phyloP scores from a whole-genome alignment of 2,113 vertebrate genomes.

The Ia io region DNA sequence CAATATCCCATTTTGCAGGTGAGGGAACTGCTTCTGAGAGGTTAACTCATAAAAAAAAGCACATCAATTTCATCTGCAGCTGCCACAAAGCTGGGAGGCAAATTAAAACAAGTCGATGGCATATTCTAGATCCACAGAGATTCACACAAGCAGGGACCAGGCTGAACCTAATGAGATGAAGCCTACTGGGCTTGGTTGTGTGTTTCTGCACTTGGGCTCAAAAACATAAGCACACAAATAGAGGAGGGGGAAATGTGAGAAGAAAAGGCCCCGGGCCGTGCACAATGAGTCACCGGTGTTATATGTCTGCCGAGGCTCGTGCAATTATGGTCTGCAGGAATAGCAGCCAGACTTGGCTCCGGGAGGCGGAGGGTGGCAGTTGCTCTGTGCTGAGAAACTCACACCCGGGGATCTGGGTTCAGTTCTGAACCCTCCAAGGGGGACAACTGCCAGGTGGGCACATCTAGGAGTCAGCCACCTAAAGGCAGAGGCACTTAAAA shows the following conservation, averaged over 20 bases:
- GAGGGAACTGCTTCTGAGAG: neutral
- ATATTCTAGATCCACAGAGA: neutral
- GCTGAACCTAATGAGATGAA: neutral
- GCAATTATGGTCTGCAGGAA: neutral
- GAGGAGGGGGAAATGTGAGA: neutral
- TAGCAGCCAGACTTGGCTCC: neutral
- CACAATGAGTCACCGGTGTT: neutral
- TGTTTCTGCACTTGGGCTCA: neutral
- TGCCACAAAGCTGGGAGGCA: neutral
- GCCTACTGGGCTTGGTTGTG: neutral
- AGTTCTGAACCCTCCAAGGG: neutral
- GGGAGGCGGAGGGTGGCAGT: accelerated
- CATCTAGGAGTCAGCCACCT: neutral
- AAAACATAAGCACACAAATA: neutral
- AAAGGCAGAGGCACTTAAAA: neutral
- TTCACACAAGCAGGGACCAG: neutral
- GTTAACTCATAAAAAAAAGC: neutral
- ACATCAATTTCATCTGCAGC: neutral
- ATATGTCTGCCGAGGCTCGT: neutral
- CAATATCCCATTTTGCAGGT: no score
- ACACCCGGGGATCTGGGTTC: neutral
- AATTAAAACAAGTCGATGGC: conserved; percentile 10
- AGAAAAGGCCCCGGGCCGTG: neutral
- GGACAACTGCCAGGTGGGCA: neutral
- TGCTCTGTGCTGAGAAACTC: neutral